Percentiles rank a stretch among this genome's conserved stretches.
phyloP scores from a whole-genome alignment of 2,113 vertebrate species.

The Heterotilapia buettikoferi region DNA sequence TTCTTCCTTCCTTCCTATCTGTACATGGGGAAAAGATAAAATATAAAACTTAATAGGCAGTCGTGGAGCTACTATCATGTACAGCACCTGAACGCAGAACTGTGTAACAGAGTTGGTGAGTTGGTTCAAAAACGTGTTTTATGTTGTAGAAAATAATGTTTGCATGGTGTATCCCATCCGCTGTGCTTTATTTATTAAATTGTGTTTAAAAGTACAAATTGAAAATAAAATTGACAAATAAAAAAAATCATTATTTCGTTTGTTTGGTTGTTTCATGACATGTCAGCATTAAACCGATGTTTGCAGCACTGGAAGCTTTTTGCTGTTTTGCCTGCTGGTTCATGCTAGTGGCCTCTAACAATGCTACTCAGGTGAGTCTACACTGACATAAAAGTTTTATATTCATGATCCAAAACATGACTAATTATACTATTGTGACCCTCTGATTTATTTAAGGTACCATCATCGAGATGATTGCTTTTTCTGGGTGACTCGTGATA shows the following conservation, averaged over 20 bases:
- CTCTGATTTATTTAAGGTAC: neutral
- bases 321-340: neutral
- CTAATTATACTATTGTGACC: neutral
- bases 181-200: slow-evolving; percentile 84
- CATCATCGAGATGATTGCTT: neutral
- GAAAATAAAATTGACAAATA: slow-evolving; percentile 59
- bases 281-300: accelerated
- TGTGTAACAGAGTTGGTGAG: slow-evolving; percentile 32
- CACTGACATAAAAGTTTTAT: neutral
- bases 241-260: neutral
- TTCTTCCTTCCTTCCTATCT: neutral
- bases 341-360: neutral
- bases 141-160: slow-evolving; percentile 67
- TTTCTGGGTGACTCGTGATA: accelerated
- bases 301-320: neutral
- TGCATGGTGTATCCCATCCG: slow-evolving; percentile 74
- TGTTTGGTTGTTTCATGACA: neutral
- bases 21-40: slow-evolving; percentile 34
- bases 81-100: slow-evolving; percentile 11
- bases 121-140: slow-evolving; percentile 33
- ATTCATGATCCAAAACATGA: neutral
- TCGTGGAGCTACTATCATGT: slow-evolving; percentile 19
- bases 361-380: neutral
- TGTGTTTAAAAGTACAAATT: slow-evolving; percentile 53
- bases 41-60: neutral